Percentiles rank a stretch among this genome's conserved stretches.
Conservation (phyloP, 2,797 vertebrate genomes). For the Poeciliopsis paucimaculata region DNA sequence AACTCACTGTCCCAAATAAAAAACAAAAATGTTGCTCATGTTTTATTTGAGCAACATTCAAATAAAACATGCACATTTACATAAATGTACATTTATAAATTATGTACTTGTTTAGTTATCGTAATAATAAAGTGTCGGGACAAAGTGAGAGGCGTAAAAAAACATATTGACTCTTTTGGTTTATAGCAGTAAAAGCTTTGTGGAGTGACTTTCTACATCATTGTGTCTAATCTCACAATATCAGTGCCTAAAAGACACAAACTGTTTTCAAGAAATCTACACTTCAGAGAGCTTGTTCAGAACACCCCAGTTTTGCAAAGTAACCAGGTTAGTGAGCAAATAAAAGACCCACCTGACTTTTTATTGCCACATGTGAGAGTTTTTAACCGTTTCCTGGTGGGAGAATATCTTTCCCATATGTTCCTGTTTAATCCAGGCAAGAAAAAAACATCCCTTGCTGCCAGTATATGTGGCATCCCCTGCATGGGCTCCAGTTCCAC, state of each 20-base stretch:
- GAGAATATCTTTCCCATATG: background rate
- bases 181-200: background rate
- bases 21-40: too few species aligned
- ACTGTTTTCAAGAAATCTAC: background rate
- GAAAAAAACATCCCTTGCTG: constrained; percentile 9
- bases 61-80: background rate
- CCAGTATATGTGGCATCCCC: constrained; percentile 16
- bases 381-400: background rate
- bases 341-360: background rate
- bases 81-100: too few species aligned
- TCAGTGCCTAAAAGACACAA: background rate
- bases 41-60: too few species aligned
- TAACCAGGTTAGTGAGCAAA: background rate
- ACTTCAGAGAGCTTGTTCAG: background rate
- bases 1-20: too few species aligned
- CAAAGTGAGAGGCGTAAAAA: background rate
- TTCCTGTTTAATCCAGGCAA: background rate
- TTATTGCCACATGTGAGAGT: background rate
- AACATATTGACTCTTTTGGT: background rate
- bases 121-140: background rate
- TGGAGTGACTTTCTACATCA: background rate
- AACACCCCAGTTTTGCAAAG: background rate
- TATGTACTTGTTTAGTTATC: background rate
- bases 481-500: constrained; percentile 29
- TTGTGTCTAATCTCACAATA: background rate